Base-by-base conservation (phyloP, 2,888 invertebrate species). In the Archips xylosteana region DNA sequence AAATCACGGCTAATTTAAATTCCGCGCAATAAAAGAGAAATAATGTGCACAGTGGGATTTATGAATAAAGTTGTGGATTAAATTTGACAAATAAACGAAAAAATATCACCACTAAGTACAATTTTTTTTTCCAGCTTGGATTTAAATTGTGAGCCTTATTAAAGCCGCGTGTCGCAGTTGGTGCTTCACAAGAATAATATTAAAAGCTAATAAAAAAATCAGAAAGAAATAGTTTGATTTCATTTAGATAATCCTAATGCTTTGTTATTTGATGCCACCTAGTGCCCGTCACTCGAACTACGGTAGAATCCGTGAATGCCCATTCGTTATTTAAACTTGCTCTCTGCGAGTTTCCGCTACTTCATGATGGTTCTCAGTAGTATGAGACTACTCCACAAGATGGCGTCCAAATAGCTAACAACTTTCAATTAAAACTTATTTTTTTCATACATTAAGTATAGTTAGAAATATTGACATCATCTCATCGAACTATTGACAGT, bases 111-210 rank as follows among this genome's bases (percentile, higher is more conserved):
- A 5, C 4, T 49, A 23, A 23, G 23, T 23, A 23, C 23, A 23
- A n/a, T n/a, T 71, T 75, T 49, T 71, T 77, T 82, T 81, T 89
- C 77, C 89, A 91, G 91, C 82, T 84, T 60, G 91, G 92, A 66
- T 91, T 91, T 81, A 90, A 91, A 77, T 57, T 89, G 36, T 88
- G 80, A 84, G 69, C 13, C 12, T 42, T 9, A 1, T 15, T 13
- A 13, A 2, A 4, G 13, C 8, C 1, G 15, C 6, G 1, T 42
- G 15, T 36, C 12, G 8, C n/a, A 36, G 8, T 62, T 39, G 42
- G 42, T 39, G 42, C 60, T 34, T 0, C 34, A 15, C 10, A 15
- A 1, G 9, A 42, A 42, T 15, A 36, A 61, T 42, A 62, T 42
- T 62, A 23, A 5, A n/a, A n/a, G 60, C 3, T 0, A 42, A 23